Percentiles rank a stretch among this genome's conserved stretches.
Evolutionary conservation across 2,113 vertebrate genomes (phyloP).

Genomic region (Charadrius vociferus): DNA sequence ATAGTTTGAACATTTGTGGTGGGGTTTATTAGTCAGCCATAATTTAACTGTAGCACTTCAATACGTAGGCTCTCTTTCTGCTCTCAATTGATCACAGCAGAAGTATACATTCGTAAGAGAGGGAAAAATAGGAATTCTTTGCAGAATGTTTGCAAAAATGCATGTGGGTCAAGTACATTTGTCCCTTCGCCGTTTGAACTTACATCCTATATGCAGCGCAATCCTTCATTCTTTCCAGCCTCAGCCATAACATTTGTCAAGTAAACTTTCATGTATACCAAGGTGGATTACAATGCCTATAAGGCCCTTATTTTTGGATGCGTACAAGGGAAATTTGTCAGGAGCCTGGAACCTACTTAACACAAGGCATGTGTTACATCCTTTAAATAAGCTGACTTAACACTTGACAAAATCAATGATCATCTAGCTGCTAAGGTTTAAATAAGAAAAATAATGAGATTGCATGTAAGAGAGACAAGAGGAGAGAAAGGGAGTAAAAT

Average conservation of each 20-base stretch:
- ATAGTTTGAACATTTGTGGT: not conserved
- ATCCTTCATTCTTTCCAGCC: not conserved
- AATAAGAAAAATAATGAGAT: not conserved
- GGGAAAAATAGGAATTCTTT: not conserved
- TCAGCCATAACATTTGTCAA: not conserved
- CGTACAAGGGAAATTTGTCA: not conserved
- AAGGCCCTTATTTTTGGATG: not conserved
- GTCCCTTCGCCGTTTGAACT: not conserved
- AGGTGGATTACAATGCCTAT: not conserved
- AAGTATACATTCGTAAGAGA: not conserved
- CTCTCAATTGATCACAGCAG: not conserved
- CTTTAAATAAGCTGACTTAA: not conserved
- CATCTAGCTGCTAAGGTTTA: not conserved
- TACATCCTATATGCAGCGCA: not conserved
- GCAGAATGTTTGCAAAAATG: not conserved
- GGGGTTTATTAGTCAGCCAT: not conserved
- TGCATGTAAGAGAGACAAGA: not conserved
- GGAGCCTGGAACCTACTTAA: not conserved
- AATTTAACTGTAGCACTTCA: not conserved
- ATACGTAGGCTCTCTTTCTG: not conserved
- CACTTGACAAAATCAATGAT: not conserved
- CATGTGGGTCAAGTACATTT: not conserved
- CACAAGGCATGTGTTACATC: not conserved
- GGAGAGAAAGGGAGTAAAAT: not conserved
- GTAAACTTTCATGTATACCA: not conserved